A percentile compares a stretch with the other conserved stretches of the same genome.
Conservation (phyloP, 1,140 invertebrate species). For the Leguminivora glycinivorella region DNA sequence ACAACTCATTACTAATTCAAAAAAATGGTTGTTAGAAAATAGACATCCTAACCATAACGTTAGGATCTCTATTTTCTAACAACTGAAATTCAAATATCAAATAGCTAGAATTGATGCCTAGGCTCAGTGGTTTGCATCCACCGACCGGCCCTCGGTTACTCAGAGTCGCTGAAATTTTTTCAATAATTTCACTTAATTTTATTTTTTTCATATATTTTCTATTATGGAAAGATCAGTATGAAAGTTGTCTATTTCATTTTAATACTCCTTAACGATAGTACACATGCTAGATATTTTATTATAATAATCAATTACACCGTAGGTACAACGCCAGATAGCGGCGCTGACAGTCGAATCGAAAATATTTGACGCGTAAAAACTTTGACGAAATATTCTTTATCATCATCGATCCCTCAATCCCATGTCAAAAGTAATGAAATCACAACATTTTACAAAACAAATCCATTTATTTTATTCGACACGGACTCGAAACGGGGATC, state of each 20-base stretch:
- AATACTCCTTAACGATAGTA: not conserved
- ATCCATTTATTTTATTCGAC: conserved; percentile 73
- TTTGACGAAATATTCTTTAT: conserved; percentile 36
- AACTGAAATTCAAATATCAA: no score
- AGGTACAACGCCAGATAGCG: not conserved
- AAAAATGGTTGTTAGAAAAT: no score
- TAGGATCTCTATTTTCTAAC: no score
- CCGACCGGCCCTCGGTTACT: conserved; percentile 7
- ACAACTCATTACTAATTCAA: no score
- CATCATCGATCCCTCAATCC: conserved; percentile 50
- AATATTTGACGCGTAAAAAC: conserved; percentile 10
- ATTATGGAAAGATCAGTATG: no score
- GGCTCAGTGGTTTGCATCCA: conserved; percentile 63
- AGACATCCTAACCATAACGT: no score
- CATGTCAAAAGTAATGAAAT: conserved; percentile 57
- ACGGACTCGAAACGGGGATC: conserved; percentile 58
- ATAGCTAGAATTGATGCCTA: no score
- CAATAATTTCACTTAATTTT: no score
- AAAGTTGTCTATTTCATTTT: conserved; percentile 20
- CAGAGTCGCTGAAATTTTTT: no score
- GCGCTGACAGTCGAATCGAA: conserved; percentile 4
- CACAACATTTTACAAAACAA: conserved; percentile 57
- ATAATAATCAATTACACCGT: conserved; percentile 32
- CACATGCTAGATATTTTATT: not conserved
- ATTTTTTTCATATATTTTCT: no score